Evolutionary conservation across 2,113 vertebrate species (phyloP), one percentile per base, ranked within the genome.

Genomic region (Xyliphius kryptos): DNA sequence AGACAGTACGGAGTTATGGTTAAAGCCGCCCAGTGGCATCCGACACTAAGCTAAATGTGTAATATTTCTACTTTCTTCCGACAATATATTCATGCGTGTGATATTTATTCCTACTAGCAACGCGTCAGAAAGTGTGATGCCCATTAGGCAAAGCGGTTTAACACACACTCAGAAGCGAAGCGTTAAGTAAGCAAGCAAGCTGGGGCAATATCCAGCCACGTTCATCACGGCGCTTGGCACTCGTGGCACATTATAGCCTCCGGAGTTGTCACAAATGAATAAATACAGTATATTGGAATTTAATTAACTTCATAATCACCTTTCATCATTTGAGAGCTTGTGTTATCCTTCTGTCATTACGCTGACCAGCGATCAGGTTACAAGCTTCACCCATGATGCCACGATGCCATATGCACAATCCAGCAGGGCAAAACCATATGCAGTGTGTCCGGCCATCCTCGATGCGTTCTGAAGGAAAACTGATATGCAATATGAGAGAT

Each of bases 401-500:
- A 37, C 9, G 14, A 9, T 56, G 53, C 62, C 62, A 73, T 68
- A 66, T 69, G 71, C 50, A 41, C 40, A 66, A n/a, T n/a, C n/a
- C n/a, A n/a, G n/a, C 67, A 61, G 60, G 43, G 43, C 53, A 48
- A 51, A 64, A 63, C 60, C 7, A 73, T 61, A 68, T 61, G 71
- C 61, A 55, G 63, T 14, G 10, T 46, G 60, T 22, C 22, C 36
- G 22, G n/a, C 20, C 49, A 10, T 32, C 12, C 54, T 46, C 3
- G 6, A 47, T 68, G 51, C 66, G 37, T 55, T 64, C 46, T 53
- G 51, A 36, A 44, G 20, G 71, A 69, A 69, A 73, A 61, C 51
- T 20, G 71, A 73, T 73, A 51, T 56, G 59, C 67, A 73, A 69
- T 69, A 66, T 69, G 57, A 69, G 32, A 73, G 66, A 73, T 56